Conservation (phyloP, 2,888 invertebrate species). For the Congeria kusceri region DNA sequence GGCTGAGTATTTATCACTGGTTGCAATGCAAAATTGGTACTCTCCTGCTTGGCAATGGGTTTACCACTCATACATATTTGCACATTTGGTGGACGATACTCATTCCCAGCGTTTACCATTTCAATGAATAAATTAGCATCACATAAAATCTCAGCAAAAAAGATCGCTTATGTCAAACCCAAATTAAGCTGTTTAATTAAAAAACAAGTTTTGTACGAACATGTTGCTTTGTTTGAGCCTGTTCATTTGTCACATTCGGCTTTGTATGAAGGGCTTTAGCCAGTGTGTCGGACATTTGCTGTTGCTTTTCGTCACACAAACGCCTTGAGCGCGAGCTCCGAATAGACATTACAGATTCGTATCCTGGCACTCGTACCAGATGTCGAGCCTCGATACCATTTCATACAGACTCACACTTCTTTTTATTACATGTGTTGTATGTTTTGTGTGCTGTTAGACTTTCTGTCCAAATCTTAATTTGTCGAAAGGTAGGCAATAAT, state of each 20-base stretch:
- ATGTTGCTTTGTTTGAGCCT: background rate
- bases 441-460: no score
- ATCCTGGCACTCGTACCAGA: no score
- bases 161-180: background rate
- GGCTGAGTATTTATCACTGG: background rate
- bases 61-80: background rate
- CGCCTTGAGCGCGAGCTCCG: background rate
- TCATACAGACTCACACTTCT: no score
- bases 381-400: no score
- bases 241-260: background rate
- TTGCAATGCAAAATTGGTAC: background rate
- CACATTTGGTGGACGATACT: background rate
- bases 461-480: no score
- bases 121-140: background rate
- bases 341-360: background rate
- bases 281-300: background rate
- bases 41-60: background rate
- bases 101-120: background rate
- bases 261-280: background rate
- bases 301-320: background rate
- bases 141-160: background rate
- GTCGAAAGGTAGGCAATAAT: no score
- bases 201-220: background rate
- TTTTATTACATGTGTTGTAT: no score
- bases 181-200: background rate